Evolutionary conservation across 53 echinoderm and acorn worm genomes (phyloP), one percentile per base, ranked within the genome.

Genomic region (Astropecten irregularis): DNA sequence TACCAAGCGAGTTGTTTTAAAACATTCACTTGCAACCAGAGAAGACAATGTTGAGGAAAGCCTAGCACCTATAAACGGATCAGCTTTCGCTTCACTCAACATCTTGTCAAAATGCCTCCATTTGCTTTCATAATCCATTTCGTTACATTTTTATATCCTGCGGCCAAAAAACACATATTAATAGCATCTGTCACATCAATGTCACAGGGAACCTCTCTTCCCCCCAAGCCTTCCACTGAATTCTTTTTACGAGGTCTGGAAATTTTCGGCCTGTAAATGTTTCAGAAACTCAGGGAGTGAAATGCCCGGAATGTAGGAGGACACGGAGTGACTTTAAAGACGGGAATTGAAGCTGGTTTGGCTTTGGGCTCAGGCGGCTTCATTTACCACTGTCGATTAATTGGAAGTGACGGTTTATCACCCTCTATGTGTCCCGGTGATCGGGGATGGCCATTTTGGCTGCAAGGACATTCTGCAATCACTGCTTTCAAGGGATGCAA

Each of bases 321-420:
- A 62, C 31, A 42, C 25, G 42, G 33, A 23, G 38, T 29, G 16
- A 26, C 79, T 48, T 49, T 44, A 47, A 79, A 38, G 61, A 60
- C 31, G 79, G 61, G 61, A 79, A 56, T 30, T 61, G 19, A 56
- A 61, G 40, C 59, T 31, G 62, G 60, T 79, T 79, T 79, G 20
- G 29, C 26, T 74, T 56, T 74, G 42, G 79, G 63, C 62, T 44
- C 27, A 42, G 28, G 16, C 31, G 60, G 21, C 20, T 36, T 79
- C 18, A 16, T 44, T 79, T 42, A 62, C 50, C 62, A 30, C 79
- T 16, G 49, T 29, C 40, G 79, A 79, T 79, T 79, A 79, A 79
- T 79, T 79, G 31, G 62, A 79, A 62, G 55, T 35, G 74, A 74
- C 74, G 38, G 34, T 56, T 39, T 57, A 40, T 39, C 74, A 55